phyloP scores from a whole-genome alignment of 2,888 invertebrate genomes.

The Diplazon laetatorius region DNA sequence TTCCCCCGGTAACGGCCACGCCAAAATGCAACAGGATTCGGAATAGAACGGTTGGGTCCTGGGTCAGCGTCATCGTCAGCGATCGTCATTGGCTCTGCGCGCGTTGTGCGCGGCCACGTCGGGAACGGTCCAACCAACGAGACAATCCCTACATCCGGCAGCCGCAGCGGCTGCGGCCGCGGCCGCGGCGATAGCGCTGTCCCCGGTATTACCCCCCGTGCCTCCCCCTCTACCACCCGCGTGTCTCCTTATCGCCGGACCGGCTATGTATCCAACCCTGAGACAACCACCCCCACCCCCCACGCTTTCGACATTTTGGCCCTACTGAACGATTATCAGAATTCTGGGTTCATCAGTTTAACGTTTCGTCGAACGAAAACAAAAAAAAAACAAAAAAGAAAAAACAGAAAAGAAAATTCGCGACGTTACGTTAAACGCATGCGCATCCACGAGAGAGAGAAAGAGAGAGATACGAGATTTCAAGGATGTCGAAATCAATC shows the following conservation, averaged over 20 bases:
- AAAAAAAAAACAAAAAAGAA: neutral
- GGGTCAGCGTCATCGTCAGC: constrained; percentile 81
- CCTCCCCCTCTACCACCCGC: constrained; percentile 78
- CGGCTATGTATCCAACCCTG: constrained; percentile 78
- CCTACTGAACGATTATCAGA: constrained; percentile 74
- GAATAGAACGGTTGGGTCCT: constrained; percentile 83
- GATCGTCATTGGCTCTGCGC: constrained; percentile 78
- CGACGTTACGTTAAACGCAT: too few species aligned
- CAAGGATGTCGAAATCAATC: too few species aligned
- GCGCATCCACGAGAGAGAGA: too few species aligned
- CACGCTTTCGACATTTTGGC: constrained; percentile 80
- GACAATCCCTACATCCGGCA: constrained; percentile 73
- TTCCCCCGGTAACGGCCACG: constrained; percentile 81
- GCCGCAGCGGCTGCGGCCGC: constrained; percentile 68
- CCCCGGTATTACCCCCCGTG: constrained; percentile 81
- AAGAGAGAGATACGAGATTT: too few species aligned
- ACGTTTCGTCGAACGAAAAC: too few species aligned
- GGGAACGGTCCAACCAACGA: constrained; percentile 65
- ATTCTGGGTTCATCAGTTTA: too few species aligned
- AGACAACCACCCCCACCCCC: constrained; percentile 74
- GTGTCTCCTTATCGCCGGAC: constrained; percentile 80
- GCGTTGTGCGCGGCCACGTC: constrained; percentile 72
- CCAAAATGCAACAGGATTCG: constrained; percentile 82
- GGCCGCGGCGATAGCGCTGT: constrained; percentile 79
- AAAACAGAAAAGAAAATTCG: constrained; percentile 2